phyloP scores from a whole-genome alignment of 2,888 invertebrate genomes.

The Leptinotarsa tumamoca region DNA sequence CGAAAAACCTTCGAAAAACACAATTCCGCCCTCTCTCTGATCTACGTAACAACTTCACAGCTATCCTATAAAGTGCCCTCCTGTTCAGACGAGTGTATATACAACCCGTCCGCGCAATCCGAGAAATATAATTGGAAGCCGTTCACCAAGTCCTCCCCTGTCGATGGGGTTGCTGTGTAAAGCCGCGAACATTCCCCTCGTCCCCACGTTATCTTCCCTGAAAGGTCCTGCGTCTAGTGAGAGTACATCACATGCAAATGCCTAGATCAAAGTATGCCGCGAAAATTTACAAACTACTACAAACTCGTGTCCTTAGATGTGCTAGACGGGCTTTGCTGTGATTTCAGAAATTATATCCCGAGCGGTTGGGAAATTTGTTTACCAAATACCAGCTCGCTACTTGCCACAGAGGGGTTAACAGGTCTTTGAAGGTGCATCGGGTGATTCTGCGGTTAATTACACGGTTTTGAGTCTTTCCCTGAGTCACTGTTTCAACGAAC shows the following conservation, averaged over 20 bases:
- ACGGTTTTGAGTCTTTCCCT: not conserved
- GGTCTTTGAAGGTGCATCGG: not conserved
- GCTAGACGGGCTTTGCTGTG: slow-evolving; percentile 37
- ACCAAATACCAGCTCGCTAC: slow-evolving; percentile 23
- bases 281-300: slow-evolving; percentile 50
- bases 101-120: slow-evolving; percentile 27
- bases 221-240: slow-evolving; percentile 41
- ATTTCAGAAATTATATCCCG: slow-evolving; percentile 45
- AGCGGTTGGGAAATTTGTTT: slow-evolving; percentile 37
- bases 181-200: slow-evolving; percentile 63
- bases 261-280: slow-evolving; percentile 56
- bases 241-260: slow-evolving; percentile 60
- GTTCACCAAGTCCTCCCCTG: slow-evolving; percentile 13
- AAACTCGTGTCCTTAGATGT: slow-evolving; percentile 46
- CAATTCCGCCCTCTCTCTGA: not conserved
- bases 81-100: not conserved
- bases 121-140: slow-evolving; percentile 26
- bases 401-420: slow-evolving; percentile 1
- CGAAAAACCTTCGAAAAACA: not conserved
- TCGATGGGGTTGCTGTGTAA: slow-evolving; percentile 43
- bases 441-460: not conserved
- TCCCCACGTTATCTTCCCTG: slow-evolving; percentile 42
- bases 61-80: not conserved
- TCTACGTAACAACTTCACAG: not conserved
- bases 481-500: not conserved